A percentile compares a stretch with the other conserved stretches of the same genome.
Evolutionary conservation across 2,888 invertebrate genomes (phyloP).

Genomic region (Conops quadrifasciatus): DNA sequence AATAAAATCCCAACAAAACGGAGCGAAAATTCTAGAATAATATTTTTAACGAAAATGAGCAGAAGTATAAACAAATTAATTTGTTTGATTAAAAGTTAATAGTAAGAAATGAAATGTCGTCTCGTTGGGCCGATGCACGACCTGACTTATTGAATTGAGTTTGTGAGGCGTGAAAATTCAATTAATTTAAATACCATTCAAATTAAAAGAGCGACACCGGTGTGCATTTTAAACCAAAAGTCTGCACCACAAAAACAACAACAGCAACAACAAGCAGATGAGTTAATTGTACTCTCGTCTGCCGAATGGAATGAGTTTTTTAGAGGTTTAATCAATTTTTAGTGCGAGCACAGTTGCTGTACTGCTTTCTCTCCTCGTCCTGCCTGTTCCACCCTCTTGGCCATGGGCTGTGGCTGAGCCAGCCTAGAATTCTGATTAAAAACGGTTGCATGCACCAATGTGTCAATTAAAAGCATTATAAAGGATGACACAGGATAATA

Average conservation of each 20-base stretch:
- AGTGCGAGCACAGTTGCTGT: neutral
- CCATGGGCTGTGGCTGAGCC: neutral
- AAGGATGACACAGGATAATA: slow-evolving; percentile 1
- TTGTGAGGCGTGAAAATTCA: too few species aligned
- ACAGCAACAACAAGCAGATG: neutral
- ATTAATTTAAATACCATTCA: too few species aligned
- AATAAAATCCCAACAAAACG: too few species aligned
- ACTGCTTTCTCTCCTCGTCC: neutral
- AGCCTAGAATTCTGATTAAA: neutral
- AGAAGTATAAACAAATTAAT: too few species aligned
- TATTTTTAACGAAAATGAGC: too few species aligned
- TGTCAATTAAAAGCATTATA: slow-evolving; percentile 7
- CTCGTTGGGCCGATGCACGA: too few species aligned
- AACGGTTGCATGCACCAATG: neutral
- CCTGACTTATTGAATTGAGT: too few species aligned
- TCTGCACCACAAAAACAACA: neutral
- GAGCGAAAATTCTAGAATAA: too few species aligned
- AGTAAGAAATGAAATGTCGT: too few species aligned
- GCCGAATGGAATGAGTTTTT: slow-evolving; percentile 9
- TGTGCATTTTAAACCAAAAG: neutral
- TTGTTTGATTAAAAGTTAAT: too few species aligned
- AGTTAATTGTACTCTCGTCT: neutral
- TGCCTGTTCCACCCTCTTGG: neutral
- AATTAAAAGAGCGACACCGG: neutral
- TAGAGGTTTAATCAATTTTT: slow-evolving; percentile 24